A percentile compares a stretch with the other conserved stretches of the same genome.
Evolutionary conservation across 2,888 invertebrate genomes (phyloP).

Genomic region (Thereva unica): DNA sequence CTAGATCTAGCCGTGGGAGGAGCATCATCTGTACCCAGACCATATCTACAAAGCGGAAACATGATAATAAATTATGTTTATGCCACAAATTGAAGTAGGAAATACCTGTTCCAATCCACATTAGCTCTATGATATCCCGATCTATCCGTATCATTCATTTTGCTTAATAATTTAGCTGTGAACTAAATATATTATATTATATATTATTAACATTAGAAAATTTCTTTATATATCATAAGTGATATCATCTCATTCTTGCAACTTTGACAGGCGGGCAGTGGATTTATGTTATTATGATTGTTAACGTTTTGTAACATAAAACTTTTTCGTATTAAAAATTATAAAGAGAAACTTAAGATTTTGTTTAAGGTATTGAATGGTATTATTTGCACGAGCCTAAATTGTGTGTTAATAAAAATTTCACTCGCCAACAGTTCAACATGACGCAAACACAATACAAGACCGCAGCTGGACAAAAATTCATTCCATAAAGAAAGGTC

Average conservation of each 20-base stretch:
- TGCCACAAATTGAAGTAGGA: constrained; percentile 43
- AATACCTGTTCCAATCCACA: constrained; percentile 55
- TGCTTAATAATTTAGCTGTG: background rate
- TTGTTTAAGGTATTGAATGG: background rate
- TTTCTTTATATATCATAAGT: background rate
- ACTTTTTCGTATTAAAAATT: constrained; percentile 2
- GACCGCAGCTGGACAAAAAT: no score
- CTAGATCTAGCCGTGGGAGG: constrained; percentile 61
- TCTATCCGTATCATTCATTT: constrained; percentile 33
- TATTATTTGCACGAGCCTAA: no score
- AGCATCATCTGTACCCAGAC: constrained; percentile 55
- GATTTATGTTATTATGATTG: constrained; percentile 3
- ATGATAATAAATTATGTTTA: background rate
- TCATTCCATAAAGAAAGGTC: no score
- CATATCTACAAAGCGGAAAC: constrained; percentile 48
- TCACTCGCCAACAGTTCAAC: constrained; percentile 5
- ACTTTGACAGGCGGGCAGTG: constrained; percentile 15
- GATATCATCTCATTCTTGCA: constrained; percentile 23
- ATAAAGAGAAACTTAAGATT: background rate
- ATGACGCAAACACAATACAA: constrained; percentile 21
- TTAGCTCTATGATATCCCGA: constrained; percentile 44
- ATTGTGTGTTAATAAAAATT: no score
- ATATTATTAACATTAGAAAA: no score
- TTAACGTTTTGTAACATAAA: constrained; percentile 8
- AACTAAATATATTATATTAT: no score